Evolutionary conservation across 2,888 invertebrate genomes (phyloP), one percentile per base, ranked within the genome.

Genomic region (Caenorhabditis wallacei): DNA sequence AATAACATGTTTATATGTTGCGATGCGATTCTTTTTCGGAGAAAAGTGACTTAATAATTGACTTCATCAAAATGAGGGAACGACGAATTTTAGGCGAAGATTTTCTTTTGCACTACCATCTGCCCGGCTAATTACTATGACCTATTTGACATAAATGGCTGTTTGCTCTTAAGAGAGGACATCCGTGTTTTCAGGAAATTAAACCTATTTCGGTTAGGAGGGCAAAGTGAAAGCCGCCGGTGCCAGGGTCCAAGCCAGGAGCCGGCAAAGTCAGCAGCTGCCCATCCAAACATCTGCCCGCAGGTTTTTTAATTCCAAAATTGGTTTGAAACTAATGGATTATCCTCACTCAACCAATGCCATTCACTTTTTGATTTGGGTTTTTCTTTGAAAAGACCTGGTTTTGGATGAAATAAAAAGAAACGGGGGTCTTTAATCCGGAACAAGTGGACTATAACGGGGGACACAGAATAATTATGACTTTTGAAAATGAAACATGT

Each of bases 271-370:
- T 11, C 78, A 69, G 78, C 78, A 78, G 78, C 78, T 78, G 78
- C 69, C 43, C n/a, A 18, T 26, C 51, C 43, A 46, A 59, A 76
- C 78, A 78, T 69, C 78, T 78, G 78, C 78, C 69, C 78, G 69
- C 78, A 78, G 78, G 78, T 78, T 78, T 78, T 78, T 78, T 78
- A 78, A 78, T 78, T 40, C 78, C 61, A 46, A 78, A 78, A 78
- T 61, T 69, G 69, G 76, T 69, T 66, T 22, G 63, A 69, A 78
- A 78, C 78, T 78, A 78, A 78, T 78, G 78, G 78, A 78, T 78
- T 69, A 78, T 78, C 63, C 51, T 46, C 64, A 40, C 35, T 53
- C 66, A 35, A 48, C 48, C 56, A 57, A 64, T 75, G 75, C 66
- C 75, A 75, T 66, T 75, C 66, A 75, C 75, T 75, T 66, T 57